A percentile compares a stretch with the other conserved stretches of the same genome.
Conservation (phyloP, 2,113 vertebrate species). For the Phodopus roborovskii region DNA sequence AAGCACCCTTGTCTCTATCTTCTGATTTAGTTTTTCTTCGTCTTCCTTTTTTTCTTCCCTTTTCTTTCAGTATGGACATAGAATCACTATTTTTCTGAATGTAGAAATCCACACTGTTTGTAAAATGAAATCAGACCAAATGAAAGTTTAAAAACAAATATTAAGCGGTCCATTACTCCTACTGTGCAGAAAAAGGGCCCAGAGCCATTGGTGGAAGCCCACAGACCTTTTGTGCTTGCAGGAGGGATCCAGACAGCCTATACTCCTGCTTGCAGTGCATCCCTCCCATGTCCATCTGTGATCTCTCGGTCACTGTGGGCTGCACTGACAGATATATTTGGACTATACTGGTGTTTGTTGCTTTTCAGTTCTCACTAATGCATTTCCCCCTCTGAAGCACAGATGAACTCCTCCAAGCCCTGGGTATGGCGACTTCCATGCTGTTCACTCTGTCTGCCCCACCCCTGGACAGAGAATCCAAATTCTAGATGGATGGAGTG, state of each 20-base stretch:
- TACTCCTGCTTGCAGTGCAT: neutral
- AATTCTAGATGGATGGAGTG: neutral
- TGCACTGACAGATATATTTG: neutral
- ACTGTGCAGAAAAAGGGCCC: neutral
- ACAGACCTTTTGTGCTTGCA: neutral
- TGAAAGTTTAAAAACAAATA: conserved; percentile 32
- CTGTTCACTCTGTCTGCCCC: too few species aligned
- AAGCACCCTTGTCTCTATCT: neutral
- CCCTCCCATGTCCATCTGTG: neutral
- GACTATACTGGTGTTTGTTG: neutral
- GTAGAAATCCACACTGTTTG: conserved; percentile 49
- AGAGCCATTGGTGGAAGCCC: neutral
- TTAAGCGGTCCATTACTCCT: neutral
- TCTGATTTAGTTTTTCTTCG: neutral
- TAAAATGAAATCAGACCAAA: conserved; percentile 8
- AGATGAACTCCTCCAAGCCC: neutral
- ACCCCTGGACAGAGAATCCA: neutral
- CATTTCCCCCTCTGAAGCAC: neutral
- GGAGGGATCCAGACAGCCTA: neutral
- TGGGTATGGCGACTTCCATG: neutral
- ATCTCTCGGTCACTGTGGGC: neutral
- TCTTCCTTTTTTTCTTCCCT: neutral
- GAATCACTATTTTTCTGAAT: conserved; percentile 5
- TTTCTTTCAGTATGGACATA: neutral
- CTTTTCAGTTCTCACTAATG: neutral